Evolutionary conservation across 2,113 vertebrate genomes (phyloP), one percentile per base, ranked within the genome.

Genomic region (Toxostoma redivivum): DNA sequence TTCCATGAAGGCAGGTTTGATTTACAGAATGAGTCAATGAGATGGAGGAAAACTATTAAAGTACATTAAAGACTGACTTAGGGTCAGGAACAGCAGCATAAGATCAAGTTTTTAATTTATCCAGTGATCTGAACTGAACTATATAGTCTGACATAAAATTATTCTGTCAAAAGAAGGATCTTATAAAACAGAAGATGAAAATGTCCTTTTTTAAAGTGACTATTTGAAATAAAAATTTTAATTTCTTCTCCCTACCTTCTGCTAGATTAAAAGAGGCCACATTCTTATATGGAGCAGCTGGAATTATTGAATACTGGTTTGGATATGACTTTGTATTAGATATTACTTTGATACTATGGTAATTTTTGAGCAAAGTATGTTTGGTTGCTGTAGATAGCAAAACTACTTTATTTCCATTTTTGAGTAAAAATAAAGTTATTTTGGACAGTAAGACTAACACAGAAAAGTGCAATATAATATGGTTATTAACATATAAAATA

Each of bases 101-200:
- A 92, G 86, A 94, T 80, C 54, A 81, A 88, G 54, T 71, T 90
- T 96, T 93, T 91, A 81, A 96, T 90, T 95, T 74, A 90, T 73
- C 69, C 45, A 78, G 86, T 15, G 38, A 88, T 96, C 81, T 74
- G 83, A 89, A 95, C n/a, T 53, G 84, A 90, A 88, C 79, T 47
- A 66, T 31, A 62, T 35, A 61, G 30, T 85, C 86, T 71, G 76
- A 67, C 62, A 94, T 79, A 84, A 51, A 94, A 82, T 27, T 56
- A 7, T 65, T 64, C 78, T 71, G 66, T 47, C 72, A 81, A 56
- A 90, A 81, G 40, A 88, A 70, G 9, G 76, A 38, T 81, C 90
- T 74, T 77, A 48, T 27, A 70, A 93, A 54, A n/a, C 21, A 58
- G 42, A 48, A 66, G 42, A 85, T 50, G 53, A 91, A 92, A 79